A percentile compares a stretch with the other conserved stretches of the same genome.
Evolutionary conservation across 2,797 vertebrate species (phyloP).

Genomic region (Glossophaga mutica): DNA sequence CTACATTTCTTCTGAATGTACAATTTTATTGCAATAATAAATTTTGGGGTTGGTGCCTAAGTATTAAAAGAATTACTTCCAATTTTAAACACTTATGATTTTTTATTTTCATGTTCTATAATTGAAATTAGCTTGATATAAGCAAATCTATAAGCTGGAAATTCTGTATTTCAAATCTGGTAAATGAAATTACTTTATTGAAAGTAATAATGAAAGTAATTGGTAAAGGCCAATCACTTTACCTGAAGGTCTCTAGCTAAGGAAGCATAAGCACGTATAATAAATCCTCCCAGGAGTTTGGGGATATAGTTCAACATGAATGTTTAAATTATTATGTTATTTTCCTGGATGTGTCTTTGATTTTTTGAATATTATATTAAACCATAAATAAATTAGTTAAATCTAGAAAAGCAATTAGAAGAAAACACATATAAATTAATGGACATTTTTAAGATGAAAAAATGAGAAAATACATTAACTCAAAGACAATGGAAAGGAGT

Average conservation of each 20-base stretch:
- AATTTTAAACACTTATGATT: not conserved
- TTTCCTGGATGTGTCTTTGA: not conserved
- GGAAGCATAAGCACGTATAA: not conserved
- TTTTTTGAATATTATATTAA: not conserved
- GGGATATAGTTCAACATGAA: not conserved
- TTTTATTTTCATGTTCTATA: slow-evolving; percentile 12
- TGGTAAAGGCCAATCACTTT: not conserved
- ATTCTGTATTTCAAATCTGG: slow-evolving; percentile 5
- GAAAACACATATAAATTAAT: not conserved
- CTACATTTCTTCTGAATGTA: not conserved
- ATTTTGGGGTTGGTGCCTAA: not conserved
- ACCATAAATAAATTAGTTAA: not conserved
- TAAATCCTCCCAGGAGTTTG: not conserved
- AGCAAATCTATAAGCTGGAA: slow-evolving; percentile 23
- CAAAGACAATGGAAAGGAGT: not conserved
- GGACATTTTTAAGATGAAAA: not conserved
- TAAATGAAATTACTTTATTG: not conserved
- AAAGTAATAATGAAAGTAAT: too few relatives aligned
- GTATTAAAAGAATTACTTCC: not conserved
- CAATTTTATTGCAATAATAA: not conserved
- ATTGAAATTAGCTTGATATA: slow-evolving; percentile 8
- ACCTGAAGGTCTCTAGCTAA: not conserved
- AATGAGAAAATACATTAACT: not conserved
- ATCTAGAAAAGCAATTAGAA: not conserved
- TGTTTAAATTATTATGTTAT: not conserved